phyloP scores from a whole-genome alignment of 2,113 vertebrate genomes.

The Halichoerus grypus region DNA sequence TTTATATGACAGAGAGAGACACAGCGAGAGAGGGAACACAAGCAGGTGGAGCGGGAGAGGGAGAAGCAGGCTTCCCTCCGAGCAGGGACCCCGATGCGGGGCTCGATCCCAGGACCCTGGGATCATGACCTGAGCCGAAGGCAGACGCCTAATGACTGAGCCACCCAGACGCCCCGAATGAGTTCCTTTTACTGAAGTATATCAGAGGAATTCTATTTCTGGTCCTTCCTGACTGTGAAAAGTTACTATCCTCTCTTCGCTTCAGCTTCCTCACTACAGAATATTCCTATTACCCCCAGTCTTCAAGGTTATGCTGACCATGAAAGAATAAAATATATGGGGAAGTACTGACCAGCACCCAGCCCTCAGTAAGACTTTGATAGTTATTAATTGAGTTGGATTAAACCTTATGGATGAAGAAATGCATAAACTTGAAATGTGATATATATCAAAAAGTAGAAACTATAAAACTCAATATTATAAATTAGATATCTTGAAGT shows the following conservation, averaged over 20 bases:
- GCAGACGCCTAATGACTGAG: too few relatives aligned
- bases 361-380: neutral
- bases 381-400: neutral
- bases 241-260: neutral
- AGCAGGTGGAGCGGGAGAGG: too few relatives aligned
- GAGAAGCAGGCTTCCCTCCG: too few relatives aligned
- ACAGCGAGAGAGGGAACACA: too few relatives aligned
- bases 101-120: too few relatives aligned
- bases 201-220: neutral
- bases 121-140: too few relatives aligned
- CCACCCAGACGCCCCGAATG: neutral
- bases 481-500: slow-evolving; percentile 19
- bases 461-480: neutral
- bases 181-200: neutral
- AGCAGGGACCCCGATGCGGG: too few relatives aligned
- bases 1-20: too few relatives aligned
- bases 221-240: neutral
- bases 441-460: neutral
- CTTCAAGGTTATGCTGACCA: neutral
- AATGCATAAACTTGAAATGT: neutral
- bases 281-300: neutral
- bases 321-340: neutral
- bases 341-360: neutral
- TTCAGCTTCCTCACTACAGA: neutral
- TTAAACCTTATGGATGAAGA: neutral